phyloP scores from a whole-genome alignment of 2,797 vertebrate species.

The Coluber constrictor region DNA sequence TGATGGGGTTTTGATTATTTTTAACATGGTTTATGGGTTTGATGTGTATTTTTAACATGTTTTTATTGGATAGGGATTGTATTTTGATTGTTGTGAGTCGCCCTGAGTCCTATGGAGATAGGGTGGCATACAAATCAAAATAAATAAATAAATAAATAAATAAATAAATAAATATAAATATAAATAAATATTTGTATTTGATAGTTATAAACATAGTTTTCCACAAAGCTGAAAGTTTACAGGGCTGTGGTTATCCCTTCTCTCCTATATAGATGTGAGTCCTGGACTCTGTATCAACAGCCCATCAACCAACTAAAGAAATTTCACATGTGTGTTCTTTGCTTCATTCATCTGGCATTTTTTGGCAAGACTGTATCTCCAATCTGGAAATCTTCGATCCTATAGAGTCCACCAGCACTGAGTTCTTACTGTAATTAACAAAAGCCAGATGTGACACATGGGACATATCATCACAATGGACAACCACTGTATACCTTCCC shows the following conservation, averaged over 20 bases:
- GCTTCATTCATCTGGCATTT: not conserved
- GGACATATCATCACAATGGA: not conserved
- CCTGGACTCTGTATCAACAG: not conserved
- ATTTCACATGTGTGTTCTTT: not conserved
- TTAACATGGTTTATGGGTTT: too few relatives aligned
- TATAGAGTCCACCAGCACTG: not conserved
- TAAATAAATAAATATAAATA: not conserved
- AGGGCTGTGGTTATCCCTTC: not conserved
- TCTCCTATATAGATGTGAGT: not conserved
- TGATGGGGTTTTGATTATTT: too few relatives aligned
- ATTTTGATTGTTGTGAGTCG: too few relatives aligned
- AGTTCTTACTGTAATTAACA: not conserved
- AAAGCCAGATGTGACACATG: not conserved
- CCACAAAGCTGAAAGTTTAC: not conserved
- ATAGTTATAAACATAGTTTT: not conserved
- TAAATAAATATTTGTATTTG: not conserved
- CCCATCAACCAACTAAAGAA: not conserved
- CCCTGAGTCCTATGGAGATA: too few relatives aligned
- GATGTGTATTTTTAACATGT: too few relatives aligned
- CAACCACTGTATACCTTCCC: not conserved
- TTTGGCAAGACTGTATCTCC: not conserved
- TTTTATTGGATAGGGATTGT: too few relatives aligned
- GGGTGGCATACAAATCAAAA: too few relatives aligned
- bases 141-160: not conserved
- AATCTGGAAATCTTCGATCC: not conserved